These are phyloP conservation scores for Cryptomyrus ogoouensis DNA, from an alignment of 2,113 vertebrate genomes.

Conservation along the genomic window DNA sequence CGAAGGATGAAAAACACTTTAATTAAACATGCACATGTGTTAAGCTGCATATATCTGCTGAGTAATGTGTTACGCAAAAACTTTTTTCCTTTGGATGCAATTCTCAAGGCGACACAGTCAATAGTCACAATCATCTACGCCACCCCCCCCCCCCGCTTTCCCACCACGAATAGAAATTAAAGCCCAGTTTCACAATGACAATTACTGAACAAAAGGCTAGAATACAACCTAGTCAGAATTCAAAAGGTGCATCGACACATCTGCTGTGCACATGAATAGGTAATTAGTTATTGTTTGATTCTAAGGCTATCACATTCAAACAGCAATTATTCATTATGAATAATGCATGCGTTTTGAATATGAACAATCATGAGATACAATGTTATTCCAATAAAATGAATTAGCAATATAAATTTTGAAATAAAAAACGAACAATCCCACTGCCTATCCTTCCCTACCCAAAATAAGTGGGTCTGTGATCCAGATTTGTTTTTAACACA, in stretches of 20 bases:
- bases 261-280: constrained; percentile 1
- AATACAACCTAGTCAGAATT: constrained; percentile 11
- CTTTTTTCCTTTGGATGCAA: not conserved
- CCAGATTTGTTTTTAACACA: not conserved
- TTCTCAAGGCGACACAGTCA: constrained; percentile 12
- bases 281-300: constrained; percentile 12
- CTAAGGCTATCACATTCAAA: constrained; percentile 19
- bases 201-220: constrained; percentile 10
- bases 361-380: constrained; percentile 11
- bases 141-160: not conserved
- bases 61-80: not conserved
- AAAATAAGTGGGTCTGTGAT: not conserved
- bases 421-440: not conserved
- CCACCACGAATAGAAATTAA: not conserved
- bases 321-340: constrained; percentile 19
- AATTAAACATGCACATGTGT: not conserved
- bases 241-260: constrained; percentile 16
- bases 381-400: constrained; percentile 16
- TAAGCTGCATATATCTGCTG: not conserved
- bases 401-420: constrained; percentile 11
- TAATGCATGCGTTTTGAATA: constrained; percentile 15
- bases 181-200: constrained; percentile 16
- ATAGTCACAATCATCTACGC: not conserved
- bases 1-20: not conserved
- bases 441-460: not conserved